These are phyloP conservation scores for Eretmodus cyanostictus DNA, from an alignment of 2,113 vertebrate genomes.

Conservation along the genomic window DNA sequence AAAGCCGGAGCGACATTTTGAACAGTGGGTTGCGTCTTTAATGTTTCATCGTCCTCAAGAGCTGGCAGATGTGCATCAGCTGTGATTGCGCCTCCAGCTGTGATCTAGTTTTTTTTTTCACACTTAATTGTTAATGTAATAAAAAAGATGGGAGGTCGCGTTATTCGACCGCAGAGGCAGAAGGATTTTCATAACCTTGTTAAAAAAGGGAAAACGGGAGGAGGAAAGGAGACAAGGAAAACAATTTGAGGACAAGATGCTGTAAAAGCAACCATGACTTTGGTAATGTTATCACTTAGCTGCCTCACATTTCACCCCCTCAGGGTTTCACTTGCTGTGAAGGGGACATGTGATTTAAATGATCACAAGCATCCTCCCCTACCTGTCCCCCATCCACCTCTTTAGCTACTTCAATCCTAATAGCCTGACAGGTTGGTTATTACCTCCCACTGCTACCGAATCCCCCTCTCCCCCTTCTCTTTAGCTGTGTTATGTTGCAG, in stretches of 20 bases:
- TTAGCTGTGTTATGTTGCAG: background rate
- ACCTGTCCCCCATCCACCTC: background rate
- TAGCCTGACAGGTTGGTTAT: slow-evolving; percentile 7
- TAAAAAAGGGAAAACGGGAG: background rate
- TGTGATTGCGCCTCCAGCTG: background rate
- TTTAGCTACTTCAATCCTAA: background rate
- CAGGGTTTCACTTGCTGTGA: background rate
- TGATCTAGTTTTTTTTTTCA: slow-evolving; percentile 19
- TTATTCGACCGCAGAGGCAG: background rate
- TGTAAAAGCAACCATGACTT: slow-evolving; percentile 5
- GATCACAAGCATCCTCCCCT: background rate
- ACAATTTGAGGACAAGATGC: background rate
- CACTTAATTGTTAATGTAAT: background rate
- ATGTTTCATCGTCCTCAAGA: background rate
- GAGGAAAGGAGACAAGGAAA: background rate
- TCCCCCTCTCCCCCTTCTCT: background rate
- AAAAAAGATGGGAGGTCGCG: background rate
- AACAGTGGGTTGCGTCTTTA: background rate
- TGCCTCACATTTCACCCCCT: background rate
- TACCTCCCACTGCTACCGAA: background rate
- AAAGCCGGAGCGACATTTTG: background rate
- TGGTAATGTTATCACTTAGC: background rate
- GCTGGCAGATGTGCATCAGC: slow-evolving; percentile 7
- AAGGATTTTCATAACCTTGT: background rate
- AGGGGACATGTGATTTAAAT: slow-evolving; percentile 21